Evolutionary conservation across 1,140 invertebrate genomes (phyloP), one percentile per base, ranked within the genome.

Genomic region (Hypothenemus hampei): DNA sequence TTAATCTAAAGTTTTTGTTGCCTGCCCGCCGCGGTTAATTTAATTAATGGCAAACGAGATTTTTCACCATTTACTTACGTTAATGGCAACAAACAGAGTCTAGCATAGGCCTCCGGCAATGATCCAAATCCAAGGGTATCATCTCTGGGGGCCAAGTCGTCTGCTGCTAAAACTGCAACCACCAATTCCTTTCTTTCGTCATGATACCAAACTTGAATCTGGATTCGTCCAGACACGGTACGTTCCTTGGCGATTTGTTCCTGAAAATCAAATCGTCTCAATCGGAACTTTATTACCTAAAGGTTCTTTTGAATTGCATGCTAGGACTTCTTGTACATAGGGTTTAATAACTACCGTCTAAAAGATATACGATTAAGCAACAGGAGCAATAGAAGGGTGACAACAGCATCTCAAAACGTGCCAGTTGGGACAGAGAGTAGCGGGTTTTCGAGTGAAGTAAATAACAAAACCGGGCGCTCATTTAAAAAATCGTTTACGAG

Each of bases 151-250:
- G 86, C 85, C 55, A 93, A 75, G 71, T 91, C 88, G 63, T 91
- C 87, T 5, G 83, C 89, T 3, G 87, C 88, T 66, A 91, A 79
- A 20, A 93, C 79, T 3, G 87, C 86, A 6, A 91, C 85, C 1
- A 91, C 85, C 54, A 91, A 72, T 64, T 91, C 89, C 57, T 80
- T 82, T 24, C 87, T 78, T 61, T 91, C 88, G 16, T 82, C 79
- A 64, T 91, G 85, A 71, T 90, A 92, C 82, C 85, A 90, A 15
- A 92, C 83, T 72, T 91, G 88, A 55, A 93, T 80, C 72, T 91
- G 89, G 16, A 91, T 80, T 15, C 89, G 78, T 15, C 86, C 85
- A 21, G 79, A 83, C 49, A 89, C 83, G 62, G 81, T 80, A 51
- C 82, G 78, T 68, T 89, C 86, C 23, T 84, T 81, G 3, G 81